Evolutionary conservation across 1,140 invertebrate genomes (phyloP), one percentile per base, ranked within the genome.

Genomic region (Drosophila mayri): DNA sequence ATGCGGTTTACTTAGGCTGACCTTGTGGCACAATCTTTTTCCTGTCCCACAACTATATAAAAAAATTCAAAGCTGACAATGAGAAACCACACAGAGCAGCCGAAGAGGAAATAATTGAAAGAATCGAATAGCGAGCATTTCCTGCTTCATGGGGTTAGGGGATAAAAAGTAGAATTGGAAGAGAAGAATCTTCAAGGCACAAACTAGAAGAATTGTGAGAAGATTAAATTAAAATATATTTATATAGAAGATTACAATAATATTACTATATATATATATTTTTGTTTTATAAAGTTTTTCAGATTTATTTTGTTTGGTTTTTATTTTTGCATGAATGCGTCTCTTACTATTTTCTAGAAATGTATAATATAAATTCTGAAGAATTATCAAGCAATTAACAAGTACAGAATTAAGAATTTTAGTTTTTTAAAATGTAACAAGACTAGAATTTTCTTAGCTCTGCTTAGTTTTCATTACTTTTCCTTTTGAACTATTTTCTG

Each of bases 1-100:
- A 65, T 79, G 77, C 68, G 76, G 62, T 76, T 84, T 79, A 67
- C 61, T 73, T 73, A 70, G 43, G 62, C 67, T 86, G 82, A 85
- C 82, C 82, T 85, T 85, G 82, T 47, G 9, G 73, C 66, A 47
- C 76, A 76, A 70, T 82, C 60, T 64, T 76, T 50, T 52, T 52
- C 60, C 70, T 76, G 50, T 57, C 74, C 38, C 60, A 40, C 58
- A 64, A 38, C 44, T 44, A 68, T 38, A 65, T 30, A 52, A 74
- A 54, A 52, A 73, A 58, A 57, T 64, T 49, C 58, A 72, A 59
- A 65, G 22, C 47, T 82, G 79, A 82, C 76, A 84, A 79, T 79
- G 77, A 20, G 63, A 80, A 84, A 85, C 72, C 81, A 84, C 76
- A 84, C 61, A 79, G 75, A 64, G 61, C 61, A 43, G 20, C 41